phyloP scores from a whole-genome alignment of 1,140 invertebrate genomes.

The Caenorhabditis latens region DNA sequence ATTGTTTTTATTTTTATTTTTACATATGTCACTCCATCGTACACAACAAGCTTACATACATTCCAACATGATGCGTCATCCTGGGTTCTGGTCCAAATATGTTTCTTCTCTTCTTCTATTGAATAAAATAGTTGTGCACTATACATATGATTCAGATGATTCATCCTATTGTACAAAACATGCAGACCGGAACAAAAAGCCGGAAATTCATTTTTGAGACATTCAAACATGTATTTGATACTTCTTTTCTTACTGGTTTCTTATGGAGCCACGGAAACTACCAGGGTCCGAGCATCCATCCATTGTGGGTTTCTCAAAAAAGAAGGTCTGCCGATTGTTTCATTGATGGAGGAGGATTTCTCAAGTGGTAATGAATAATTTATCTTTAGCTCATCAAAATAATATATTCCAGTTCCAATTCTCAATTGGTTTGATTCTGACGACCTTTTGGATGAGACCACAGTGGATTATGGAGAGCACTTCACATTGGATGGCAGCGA shows the following conservation, averaged over 20 bases:
- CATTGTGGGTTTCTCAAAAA: conserved; percentile 5
- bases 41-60: background rate
- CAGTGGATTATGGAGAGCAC: conserved; percentile 39
- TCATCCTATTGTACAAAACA: conserved; percentile 6
- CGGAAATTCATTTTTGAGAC: background rate
- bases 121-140: background rate
- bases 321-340: background rate
- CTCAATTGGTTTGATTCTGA: conserved; percentile 36
- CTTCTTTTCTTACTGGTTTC: background rate
- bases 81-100: background rate
- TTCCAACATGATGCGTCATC: conserved; percentile 8
- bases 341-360: conserved; percentile 34
- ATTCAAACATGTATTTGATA: background rate
- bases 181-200: background rate
- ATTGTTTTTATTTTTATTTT: background rate
- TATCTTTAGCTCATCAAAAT: background rate
- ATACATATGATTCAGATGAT: conserved; percentile 8
- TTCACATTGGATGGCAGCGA: conserved; percentile 44
- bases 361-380: background rate
- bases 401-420: background rate
- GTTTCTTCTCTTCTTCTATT: background rate
- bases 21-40: no score
- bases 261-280: conserved; percentile 6
- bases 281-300: background rate
- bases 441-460: conserved; percentile 19